phyloP scores from a whole-genome alignment of 2,888 invertebrate genomes.

The Folsomia manolachei region DNA sequence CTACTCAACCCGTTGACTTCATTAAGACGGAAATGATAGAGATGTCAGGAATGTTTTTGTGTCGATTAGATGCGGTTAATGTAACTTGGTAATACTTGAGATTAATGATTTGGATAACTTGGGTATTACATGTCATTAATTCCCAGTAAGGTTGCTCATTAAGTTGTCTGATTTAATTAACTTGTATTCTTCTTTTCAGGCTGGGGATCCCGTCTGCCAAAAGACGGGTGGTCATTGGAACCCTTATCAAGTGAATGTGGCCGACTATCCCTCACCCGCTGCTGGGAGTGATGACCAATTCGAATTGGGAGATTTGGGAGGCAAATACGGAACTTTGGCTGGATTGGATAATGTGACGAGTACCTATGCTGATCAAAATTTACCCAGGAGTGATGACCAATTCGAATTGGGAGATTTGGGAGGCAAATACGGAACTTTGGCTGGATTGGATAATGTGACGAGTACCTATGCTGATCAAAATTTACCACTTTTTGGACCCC shows the following conservation, averaged over 20 bases:
- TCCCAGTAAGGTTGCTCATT: neutral
- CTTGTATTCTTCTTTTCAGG: too few relatives aligned
- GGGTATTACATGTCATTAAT: neutral
- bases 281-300: conserved; percentile 86
- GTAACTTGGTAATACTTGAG: too few relatives aligned
- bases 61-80: too few relatives aligned
- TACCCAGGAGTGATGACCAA: conserved; percentile 59
- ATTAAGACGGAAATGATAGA: too few relatives aligned
- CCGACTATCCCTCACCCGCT: conserved; percentile 55
- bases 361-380: conserved; percentile 74
- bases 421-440: conserved; percentile 70
- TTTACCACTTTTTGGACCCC: conserved; percentile 74
- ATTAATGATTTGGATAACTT: too few relatives aligned
- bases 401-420: conserved; percentile 73
- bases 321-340: conserved; percentile 73
- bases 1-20: too few relatives aligned
- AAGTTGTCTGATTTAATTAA: too few relatives aligned
- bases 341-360: conserved; percentile 56
- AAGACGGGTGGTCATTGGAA: conserved; percentile 74
- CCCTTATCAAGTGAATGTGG: conserved; percentile 60
- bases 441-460: conserved; percentile 57
- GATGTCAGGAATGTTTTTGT: too few relatives aligned
- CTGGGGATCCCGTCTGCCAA: conserved; percentile 58
- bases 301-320: conserved; percentile 79
- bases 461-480: conserved; percentile 73